Conservation (phyloP, 2,888 invertebrate genomes). For the Laothoe populi region DNA sequence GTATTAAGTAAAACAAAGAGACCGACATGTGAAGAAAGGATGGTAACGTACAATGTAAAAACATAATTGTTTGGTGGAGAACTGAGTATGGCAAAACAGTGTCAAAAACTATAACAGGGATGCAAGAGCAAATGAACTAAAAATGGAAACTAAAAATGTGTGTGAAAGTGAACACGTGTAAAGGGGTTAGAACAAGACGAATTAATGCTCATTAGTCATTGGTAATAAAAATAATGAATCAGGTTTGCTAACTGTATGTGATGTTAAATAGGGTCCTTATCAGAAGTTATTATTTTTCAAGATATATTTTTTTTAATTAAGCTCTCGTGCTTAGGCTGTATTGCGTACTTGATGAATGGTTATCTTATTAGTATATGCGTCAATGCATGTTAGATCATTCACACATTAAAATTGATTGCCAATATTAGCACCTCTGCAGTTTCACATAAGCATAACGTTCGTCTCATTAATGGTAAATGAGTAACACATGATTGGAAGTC, state of each 20-base stretch:
- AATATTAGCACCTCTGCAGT: conserved; percentile 3
- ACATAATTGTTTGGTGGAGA: too few species aligned
- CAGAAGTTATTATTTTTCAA: too few species aligned
- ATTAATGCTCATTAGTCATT: too few species aligned
- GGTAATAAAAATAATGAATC: too few species aligned
- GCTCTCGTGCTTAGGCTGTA: background rate
- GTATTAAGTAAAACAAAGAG: too few species aligned
- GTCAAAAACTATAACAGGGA: too few species aligned
- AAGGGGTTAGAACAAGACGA: background rate
- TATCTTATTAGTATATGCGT: background rate
- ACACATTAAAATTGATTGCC: background rate
- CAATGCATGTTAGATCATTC: background rate
- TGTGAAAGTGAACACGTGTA: background rate
- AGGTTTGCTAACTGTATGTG: too few species aligned
- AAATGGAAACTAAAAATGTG: background rate
- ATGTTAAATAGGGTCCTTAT: too few species aligned
- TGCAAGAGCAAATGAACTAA: background rate
- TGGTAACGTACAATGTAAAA: too few species aligned
- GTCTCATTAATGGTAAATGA: background rate
- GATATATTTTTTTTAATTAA: too few species aligned
- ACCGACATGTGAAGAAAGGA: too few species aligned
- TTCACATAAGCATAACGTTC: background rate
- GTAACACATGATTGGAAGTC: conserved; percentile 6
- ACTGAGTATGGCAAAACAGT: too few species aligned
- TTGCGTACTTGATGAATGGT: background rate